Conservation (phyloP, 2,888 invertebrate genomes). For the Leucophora obtusa region DNA sequence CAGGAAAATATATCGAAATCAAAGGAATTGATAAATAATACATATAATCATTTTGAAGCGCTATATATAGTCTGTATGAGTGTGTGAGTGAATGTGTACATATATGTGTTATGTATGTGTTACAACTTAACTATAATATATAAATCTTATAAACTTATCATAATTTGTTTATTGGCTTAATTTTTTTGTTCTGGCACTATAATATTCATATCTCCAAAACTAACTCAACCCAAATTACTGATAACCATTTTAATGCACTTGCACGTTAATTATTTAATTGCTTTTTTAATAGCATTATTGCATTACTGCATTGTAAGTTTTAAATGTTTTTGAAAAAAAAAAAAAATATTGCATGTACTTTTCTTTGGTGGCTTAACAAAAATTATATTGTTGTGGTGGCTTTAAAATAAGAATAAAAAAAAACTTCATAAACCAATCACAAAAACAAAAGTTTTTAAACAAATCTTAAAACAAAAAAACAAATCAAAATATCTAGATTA, state of each 20-base stretch:
- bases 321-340: slow-evolving; percentile 46
- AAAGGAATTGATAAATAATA: too few species aligned
- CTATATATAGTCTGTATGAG: slow-evolving; percentile 22
- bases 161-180: slow-evolving; percentile 39
- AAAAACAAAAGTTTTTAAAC: slow-evolving; percentile 4
- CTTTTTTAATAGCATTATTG: too few species aligned
- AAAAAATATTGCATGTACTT: slow-evolving; percentile 49
- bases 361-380: slow-evolving; percentile 41
- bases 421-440: slow-evolving; percentile 1
- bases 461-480: slow-evolving; percentile 3
- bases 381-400: slow-evolving; percentile 54
- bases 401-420: slow-evolving; percentile 45
- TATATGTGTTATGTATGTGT: slow-evolving; percentile 20
- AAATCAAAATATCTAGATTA: slow-evolving; percentile 69
- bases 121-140: neutral
- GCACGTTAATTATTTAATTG: slow-evolving; percentile 26
- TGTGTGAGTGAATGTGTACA: slow-evolving; percentile 11
- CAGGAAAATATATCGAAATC: too few species aligned
- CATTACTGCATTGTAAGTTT: slow-evolving; percentile 28
- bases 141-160: neutral
- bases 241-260: slow-evolving; percentile 33
- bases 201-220: slow-evolving; percentile 14
- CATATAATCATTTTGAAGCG: slow-evolving; percentile 9
- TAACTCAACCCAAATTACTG: slow-evolving; percentile 30
- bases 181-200: slow-evolving; percentile 38